Evolutionary conservation across 2,113 vertebrate genomes (phyloP), one percentile per base, ranked within the genome.

Genomic region (Trochalopteron elliotii): DNA sequence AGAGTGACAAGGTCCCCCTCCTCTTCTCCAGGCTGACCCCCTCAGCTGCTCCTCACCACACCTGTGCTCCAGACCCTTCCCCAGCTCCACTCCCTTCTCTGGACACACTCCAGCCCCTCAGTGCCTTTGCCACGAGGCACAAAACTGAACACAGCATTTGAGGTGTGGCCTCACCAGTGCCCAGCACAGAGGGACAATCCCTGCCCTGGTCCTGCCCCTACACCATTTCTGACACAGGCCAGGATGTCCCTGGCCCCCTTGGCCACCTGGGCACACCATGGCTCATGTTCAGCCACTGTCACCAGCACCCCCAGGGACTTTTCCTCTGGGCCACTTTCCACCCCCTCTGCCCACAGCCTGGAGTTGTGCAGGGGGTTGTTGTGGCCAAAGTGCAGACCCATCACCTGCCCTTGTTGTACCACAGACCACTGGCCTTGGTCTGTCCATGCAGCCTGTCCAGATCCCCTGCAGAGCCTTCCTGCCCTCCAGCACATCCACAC

Each of bases 71-170:
- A 77, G 64, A 28, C 31, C 37, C 37, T 49, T 37, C 23, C 22
- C 79, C 71, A 70, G 49, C 40, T 70, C 31, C 0, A 0, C 2
- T 52, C 42, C 72, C 37, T 57, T 25, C 50, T 44, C 57, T 39
- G 65, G 50, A 30, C 33, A 6, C 0, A 0, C 33, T 64, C 9
- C 44, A 59, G 13, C 16, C 2, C 27, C 52, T 39, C 60, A 40
- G 9, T 13, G 52, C 6, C n/a, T 9, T 30, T 52, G 52, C 18
- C n/a, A 7, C 1, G 24, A 59, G 21, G 30, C n/a, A 24, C 81
- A 72, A 15, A 78, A 9, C 44, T 53, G 59, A 5, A 14, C 74
- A 40, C 30, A 45, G 45, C 1, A 31, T 8, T 39, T 0, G 0
- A 52, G 33, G 24, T 35, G 39, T 8, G 5, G 39, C 28, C 44